Evolutionary conservation across 2,888 invertebrate species (phyloP), one percentile per base, ranked within the genome.

Genomic region (Scrobipalpa costella): DNA sequence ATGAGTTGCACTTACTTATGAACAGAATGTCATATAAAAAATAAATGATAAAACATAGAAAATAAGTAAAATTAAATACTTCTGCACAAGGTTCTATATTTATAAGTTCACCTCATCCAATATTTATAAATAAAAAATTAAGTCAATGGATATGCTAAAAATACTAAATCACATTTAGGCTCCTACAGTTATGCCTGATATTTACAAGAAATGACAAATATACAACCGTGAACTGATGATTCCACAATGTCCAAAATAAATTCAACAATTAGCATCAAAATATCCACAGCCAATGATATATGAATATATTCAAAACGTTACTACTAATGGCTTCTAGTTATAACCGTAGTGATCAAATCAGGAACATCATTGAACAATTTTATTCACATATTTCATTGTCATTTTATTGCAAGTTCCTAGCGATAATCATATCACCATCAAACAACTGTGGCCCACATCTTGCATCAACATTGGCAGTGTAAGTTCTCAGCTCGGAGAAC

Each of bases 101-200:
- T 57, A 74, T 77, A 82, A 81, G 79, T 80, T 73, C 81, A 81
- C 67, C 80, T 75, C 82, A 82, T 81, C 78, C 78, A 74, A 67
- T 61, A 61, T 21, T 49, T 50, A 67, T 64, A 65, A 71, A 71
- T 70, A 75, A 71, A 72, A 68, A 70, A 13, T 68, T 33, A 68
- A 73, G 71, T 78, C 73, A 66, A 75, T 74, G 71, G 80, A 81
- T 83, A 83, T 80, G 79, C 81, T 82, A n/a, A 82, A 73, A 75
- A 73, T 77, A 78, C 77, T 81, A 80, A 75, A 83, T 81, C 82
- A 82, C 80, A 79, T 73, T 69, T 78, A 79, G 78, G 77, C 75
- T 76, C 77, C 76, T 57, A 44, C 33, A 38, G 19, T 15, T 21
- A 19, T 27, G 47, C 57, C 62, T 62, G 33, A 58, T 44, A 64